phyloP scores from a whole-genome alignment of 2,888 invertebrate species.

The Pocota personata region DNA sequence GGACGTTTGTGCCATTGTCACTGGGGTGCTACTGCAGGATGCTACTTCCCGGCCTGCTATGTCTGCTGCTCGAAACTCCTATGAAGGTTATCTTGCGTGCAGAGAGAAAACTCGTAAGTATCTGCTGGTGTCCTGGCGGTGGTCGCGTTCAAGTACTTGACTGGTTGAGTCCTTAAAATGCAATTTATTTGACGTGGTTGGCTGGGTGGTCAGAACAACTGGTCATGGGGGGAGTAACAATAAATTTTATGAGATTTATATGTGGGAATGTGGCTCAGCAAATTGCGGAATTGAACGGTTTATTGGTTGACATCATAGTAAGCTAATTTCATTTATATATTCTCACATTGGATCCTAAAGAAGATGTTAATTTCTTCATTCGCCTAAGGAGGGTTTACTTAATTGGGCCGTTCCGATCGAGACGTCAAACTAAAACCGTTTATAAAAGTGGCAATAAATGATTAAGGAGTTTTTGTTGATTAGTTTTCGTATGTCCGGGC shows the following conservation, averaged over 20 bases:
- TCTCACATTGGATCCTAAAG: background rate
- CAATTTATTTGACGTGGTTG: constrained; percentile 60
- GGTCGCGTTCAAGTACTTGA: constrained; percentile 42
- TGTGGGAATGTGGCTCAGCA: constrained; percentile 61
- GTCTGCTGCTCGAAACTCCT: constrained; percentile 21
- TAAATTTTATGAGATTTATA: constrained; percentile 66
- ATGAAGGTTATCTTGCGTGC: constrained; percentile 55
- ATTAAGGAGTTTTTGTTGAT: constrained; percentile 27
- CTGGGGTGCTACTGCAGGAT: constrained; percentile 39
- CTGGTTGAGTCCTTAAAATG: constrained; percentile 59
- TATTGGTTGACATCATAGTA: constrained; percentile 55
- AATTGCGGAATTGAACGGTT: constrained; percentile 65
- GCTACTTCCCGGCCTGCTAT: constrained; percentile 7
- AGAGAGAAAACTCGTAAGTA: constrained; percentile 33
- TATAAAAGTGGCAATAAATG: constrained; percentile 9
- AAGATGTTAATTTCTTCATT: constrained; percentile 11
- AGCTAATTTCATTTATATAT: constrained; percentile 21
- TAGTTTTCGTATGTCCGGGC: background rate
- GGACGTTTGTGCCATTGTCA: constrained; percentile 33
- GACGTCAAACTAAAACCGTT: background rate
- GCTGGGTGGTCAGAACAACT: background rate
- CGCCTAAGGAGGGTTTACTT: background rate
- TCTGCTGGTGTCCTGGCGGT: constrained; percentile 1
- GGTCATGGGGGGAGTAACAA: constrained; percentile 36
- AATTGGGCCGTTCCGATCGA: background rate